Percentiles rank a stretch among this genome's conserved stretches.
Conservation (phyloP, 2,888 invertebrate species). For the Tricholauxania praeusta region DNA sequence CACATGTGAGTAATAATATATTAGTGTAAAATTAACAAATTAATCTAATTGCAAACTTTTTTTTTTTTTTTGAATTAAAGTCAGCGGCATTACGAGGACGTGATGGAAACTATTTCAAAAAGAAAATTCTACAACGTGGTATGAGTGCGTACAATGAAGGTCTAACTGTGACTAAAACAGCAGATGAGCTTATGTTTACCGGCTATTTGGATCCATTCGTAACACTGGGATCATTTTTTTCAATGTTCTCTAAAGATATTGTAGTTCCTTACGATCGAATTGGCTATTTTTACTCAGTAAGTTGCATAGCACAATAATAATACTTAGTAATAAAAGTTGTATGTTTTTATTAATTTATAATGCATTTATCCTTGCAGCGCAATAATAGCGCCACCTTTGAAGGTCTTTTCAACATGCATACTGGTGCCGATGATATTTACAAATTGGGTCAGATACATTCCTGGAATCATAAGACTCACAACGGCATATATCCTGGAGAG, state of each 20-base stretch:
- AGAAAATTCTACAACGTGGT: slow-evolving; percentile 71
- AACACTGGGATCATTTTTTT: slow-evolving; percentile 72
- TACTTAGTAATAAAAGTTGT: not conserved
- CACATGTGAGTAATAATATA: slow-evolving; percentile 74
- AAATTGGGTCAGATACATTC: slow-evolving; percentile 77
- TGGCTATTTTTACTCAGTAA: slow-evolving; percentile 83
- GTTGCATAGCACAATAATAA: slow-evolving; percentile 65
- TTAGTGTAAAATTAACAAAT: not conserved
- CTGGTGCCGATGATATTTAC: slow-evolving; percentile 73
- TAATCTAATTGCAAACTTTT: slow-evolving; percentile 16
- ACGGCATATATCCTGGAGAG: slow-evolving; percentile 69
- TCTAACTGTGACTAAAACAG: slow-evolving; percentile 73
- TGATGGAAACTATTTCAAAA: slow-evolving; percentile 71
- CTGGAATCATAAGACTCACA: slow-evolving; percentile 79
- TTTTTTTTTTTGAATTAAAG: slow-evolving; percentile 54
- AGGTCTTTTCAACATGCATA: slow-evolving; percentile 82
- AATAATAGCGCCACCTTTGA: slow-evolving; percentile 81
- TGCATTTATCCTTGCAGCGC: slow-evolving; percentile 71
- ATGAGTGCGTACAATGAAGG: slow-evolving; percentile 70
- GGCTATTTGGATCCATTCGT: slow-evolving; percentile 83
- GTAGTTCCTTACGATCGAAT: slow-evolving; percentile 78
- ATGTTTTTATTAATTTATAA: not conserved
- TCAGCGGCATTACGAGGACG: slow-evolving; percentile 68
- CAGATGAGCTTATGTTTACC: slow-evolving; percentile 79
- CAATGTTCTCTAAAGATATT: slow-evolving; percentile 68